Evolutionary conservation across 1,140 invertebrate species (phyloP).

Genomic region (Drosophila murphyi): DNA sequence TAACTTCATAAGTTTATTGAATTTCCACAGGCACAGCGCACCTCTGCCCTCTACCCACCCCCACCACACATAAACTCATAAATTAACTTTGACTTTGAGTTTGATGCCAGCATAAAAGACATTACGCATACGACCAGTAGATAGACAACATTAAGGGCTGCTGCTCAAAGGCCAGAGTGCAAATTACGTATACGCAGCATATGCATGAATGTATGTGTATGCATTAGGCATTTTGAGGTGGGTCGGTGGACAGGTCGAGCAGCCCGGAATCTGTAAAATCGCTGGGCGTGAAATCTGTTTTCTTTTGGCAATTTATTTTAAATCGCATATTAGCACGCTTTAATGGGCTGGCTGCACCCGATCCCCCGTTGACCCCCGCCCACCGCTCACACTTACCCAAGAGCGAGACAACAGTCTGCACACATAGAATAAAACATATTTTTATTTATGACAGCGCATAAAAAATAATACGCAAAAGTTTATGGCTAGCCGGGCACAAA

Average conservation of each 20-base stretch:
- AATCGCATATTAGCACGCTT: conserved; percentile 56
- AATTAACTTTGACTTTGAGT: conserved; percentile 74
- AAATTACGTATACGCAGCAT: conserved; percentile 44
- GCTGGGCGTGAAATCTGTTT: conserved; percentile 50
- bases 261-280: conserved; percentile 4
- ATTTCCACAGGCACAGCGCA: conserved; percentile 35
- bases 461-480: conserved; percentile 78
- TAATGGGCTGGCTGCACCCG: conserved; percentile 30
- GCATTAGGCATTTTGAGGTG: conserved; percentile 9
- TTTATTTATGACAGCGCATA: conserved; percentile 75
- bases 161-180: conserved; percentile 15
- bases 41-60: conserved; percentile 1
- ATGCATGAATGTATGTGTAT: not conserved
- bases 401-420: not conserved
- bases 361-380: not conserved
- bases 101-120: conserved; percentile 64
- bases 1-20: conserved; percentile 77
- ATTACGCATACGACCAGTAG: conserved; percentile 68
- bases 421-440: conserved; percentile 69
- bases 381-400: not conserved
- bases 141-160: conserved; percentile 7
- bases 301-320: conserved; percentile 54
- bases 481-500: conserved; percentile 72
- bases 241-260: not conserved
- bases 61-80: conserved; percentile 30